These are phyloP conservation scores for Cacatua alba DNA, from an alignment of 2,113 vertebrate genomes.

Conservation along the genomic window DNA sequence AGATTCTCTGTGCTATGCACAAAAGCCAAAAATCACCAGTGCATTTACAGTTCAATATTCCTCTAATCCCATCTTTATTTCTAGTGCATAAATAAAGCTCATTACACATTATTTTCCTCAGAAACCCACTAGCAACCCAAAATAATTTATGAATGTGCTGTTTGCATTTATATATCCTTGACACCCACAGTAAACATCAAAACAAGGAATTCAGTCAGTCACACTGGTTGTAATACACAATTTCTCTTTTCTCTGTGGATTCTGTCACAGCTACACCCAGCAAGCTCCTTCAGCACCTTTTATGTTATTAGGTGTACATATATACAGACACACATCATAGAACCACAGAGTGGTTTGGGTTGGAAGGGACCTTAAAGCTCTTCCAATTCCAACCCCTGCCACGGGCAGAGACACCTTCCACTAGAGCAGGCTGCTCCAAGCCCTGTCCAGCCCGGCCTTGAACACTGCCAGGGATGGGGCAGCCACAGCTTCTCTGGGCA, in stretches of 20 bases:
- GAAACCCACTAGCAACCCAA: constrained; percentile 61
- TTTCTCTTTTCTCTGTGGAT: background rate
- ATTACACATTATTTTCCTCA: constrained; percentile 64
- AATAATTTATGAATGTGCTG: constrained; percentile 61
- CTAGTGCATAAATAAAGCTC: constrained; percentile 62
- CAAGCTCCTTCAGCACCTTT: background rate
- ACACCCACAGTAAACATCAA: constrained; percentile 64
- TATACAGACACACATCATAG: background rate
- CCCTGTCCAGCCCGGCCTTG: background rate
- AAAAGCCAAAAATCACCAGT: constrained; percentile 63
- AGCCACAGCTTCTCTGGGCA: background rate
- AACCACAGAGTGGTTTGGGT: background rate
- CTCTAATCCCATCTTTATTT: constrained; percentile 68
- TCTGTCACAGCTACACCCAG: constrained; percentile 17
- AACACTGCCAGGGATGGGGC: background rate
- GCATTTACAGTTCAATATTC: constrained; percentile 65
- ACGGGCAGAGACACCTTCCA: background rate
- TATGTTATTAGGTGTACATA: background rate
- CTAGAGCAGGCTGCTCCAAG: background rate
- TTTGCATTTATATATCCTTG: constrained; percentile 62
- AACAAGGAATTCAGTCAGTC: constrained; percentile 61
- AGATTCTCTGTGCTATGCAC: constrained; percentile 42
- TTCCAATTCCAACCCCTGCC: background rate
- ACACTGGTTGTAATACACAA: constrained; percentile 27
- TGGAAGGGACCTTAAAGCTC: background rate